Evolutionary conservation across 2,113 vertebrate species (phyloP), one percentile per base, ranked within the genome.

Genomic region (Salminus brasiliensis): DNA sequence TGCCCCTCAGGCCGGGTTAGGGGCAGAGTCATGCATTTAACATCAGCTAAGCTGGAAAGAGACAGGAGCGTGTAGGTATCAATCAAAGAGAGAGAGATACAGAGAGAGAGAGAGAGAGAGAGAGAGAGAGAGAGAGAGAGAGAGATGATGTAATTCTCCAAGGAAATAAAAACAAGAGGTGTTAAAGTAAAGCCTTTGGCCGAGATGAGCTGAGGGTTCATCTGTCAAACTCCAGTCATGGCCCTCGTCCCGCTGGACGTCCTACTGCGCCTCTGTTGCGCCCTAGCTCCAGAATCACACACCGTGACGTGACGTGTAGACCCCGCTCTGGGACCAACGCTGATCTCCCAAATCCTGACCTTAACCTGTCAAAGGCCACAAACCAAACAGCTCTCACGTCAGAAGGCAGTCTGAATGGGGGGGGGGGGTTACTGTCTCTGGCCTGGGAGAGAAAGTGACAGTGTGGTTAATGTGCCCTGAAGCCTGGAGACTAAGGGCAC

Each of bases 21-120:
- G 47, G 69, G 57, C 55, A 13, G n/a, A 80, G 77, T 18, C 59
- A 80, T 76, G 47, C 55, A 83, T 83, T 79, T 76, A 76, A 79
- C 76, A 83, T 83, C 60, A 76, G 77, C 57, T 29, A 23, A 32
- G 52, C 18, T 74, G 39, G 49, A 27, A 53, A 67, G 15, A 70
- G 72, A 69, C 29, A 34, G 63, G 23, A 41, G 34, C 57, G 30
- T 41, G 36, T 74, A 65, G 27, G 47, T 65, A 36, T 79, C 72
- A 79, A 53, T 79, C 66, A 81, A 7, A 79, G 5, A 9, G 49
- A 43, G 7, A 72, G 76, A 68, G 8, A n/a, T n/a, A n/a, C n/a
- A 25, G 36, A 27, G 5, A 55, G 49, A 52, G 45, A 27, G 41
- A 29, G 23, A 69, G 62, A 62, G 59, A 62, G 59, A 62, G 53